phyloP scores from a whole-genome alignment of 2,797 vertebrate species.

The Rhabdomys pumilio region DNA sequence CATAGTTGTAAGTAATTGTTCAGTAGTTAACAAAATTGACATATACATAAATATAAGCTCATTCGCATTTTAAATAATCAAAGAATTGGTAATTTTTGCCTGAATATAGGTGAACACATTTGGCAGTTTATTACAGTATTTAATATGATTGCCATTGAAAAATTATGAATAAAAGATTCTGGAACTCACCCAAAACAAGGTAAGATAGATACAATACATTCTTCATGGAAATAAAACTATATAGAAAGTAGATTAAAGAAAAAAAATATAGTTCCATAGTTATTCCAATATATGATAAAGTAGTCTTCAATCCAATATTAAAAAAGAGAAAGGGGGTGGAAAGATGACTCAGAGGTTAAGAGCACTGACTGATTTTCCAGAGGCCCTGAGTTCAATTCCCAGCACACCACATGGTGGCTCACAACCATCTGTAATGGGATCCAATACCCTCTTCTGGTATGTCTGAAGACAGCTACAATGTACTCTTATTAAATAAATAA shows the following conservation, averaged over 20 bases:
- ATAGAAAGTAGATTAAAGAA: not conserved
- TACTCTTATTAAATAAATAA: no score
- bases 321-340: not conserved
- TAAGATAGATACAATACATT: not conserved
- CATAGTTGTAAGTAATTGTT: conserved; percentile 33
- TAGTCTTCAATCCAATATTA: not conserved
- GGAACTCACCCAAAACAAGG: not conserved
- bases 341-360: no score
- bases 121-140: conserved; percentile 24
- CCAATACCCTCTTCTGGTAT: no score
- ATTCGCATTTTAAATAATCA: conserved; percentile 49
- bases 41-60: conserved; percentile 17
- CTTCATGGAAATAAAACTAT: not conserved
- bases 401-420: no score
- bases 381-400: no score
- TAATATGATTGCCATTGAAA: conserved; percentile 16
- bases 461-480: no score
- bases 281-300: not conserved
- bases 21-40: conserved; percentile 55
- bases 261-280: not conserved
- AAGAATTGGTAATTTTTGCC: conserved; percentile 11
- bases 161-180: not conserved
- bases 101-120: conserved; percentile 17
- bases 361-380: no score
- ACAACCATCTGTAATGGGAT: no score